phyloP scores from a whole-genome alignment of 2,888 invertebrate genomes.

The Geotrupes spiniger region DNA sequence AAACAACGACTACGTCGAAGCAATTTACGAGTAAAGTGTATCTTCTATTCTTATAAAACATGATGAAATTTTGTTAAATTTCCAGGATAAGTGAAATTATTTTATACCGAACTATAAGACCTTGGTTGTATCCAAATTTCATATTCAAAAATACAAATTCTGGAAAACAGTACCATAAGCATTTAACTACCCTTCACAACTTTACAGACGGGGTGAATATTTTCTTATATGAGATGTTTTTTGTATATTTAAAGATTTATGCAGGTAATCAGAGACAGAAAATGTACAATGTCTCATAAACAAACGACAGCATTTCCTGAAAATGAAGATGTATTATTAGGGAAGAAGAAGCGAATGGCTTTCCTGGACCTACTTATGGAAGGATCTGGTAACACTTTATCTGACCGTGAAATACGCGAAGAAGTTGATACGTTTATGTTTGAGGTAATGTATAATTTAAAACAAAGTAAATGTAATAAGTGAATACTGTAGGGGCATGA shows the following conservation, averaged over 20 bases:
- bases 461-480: neutral
- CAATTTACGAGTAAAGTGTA: too few relatives aligned
- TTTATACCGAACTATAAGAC: too few relatives aligned
- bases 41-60: too few relatives aligned
- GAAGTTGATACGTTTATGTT: too few relatives aligned
- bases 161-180: neutral
- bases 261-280: neutral
- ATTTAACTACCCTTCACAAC: neutral
- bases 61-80: too few relatives aligned
- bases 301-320: neutral
- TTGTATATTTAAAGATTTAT: too few relatives aligned
- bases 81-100: too few relatives aligned
- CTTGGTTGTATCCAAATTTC: neutral
- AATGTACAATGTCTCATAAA: neutral
- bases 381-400: too few relatives aligned
- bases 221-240: too few relatives aligned
- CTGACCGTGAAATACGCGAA: too few relatives aligned
- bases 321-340: slow-evolving; percentile 11
- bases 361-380: slow-evolving; percentile 38
- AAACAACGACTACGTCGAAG: too few relatives aligned
- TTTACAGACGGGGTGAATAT: neutral
- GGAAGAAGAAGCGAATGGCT: slow-evolving; percentile 32
- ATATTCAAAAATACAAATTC: neutral
- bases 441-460: slow-evolving; percentile 14
- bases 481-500: slow-evolving; percentile 5